Evolutionary conservation across 2,113 vertebrate species (phyloP).

Genomic region (Cephalopterus ornatus): DNA sequence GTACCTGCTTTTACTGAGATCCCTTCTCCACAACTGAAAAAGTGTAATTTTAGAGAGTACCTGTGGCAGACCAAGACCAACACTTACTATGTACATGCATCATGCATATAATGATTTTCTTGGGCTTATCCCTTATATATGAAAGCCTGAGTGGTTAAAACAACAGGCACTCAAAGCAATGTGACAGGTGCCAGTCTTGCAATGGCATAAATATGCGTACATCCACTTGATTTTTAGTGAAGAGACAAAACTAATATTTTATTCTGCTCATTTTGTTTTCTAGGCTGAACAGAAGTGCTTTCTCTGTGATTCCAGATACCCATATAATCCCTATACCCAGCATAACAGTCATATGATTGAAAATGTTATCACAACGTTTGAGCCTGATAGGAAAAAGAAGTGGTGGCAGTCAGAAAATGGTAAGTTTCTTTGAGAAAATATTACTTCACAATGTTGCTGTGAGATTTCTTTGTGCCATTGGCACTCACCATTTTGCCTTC

Average conservation of each 20-base stretch:
- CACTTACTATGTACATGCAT: not conserved
- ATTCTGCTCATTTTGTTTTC: constrained; percentile 11
- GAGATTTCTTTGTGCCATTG: not conserved
- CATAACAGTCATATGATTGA: constrained; percentile 82
- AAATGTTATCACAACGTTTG: constrained; percentile 84
- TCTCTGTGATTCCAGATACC: constrained; percentile 82
- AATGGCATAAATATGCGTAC: not conserved
- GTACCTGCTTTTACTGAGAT: not conserved
- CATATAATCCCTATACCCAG: constrained; percentile 73
- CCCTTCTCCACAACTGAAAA: not conserved
- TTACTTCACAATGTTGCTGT: not conserved
- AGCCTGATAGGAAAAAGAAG: constrained; percentile 76
- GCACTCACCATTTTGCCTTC: not conserved
- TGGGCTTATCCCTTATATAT: not conserved
- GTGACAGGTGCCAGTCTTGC: not conserved
- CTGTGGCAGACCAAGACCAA: not conserved
- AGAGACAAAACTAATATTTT: not conserved
- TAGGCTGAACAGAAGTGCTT: constrained; percentile 88
- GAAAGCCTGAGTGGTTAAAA: not conserved
- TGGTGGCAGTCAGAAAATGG: constrained; percentile 95
- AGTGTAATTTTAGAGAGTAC: not conserved
- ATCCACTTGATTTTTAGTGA: not conserved
- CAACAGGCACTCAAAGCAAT: not conserved
- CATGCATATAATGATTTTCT: not conserved
- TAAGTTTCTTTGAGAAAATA: constrained; percentile 22